These are phyloP conservation scores for Cuniculus paca DNA, from an alignment of 2,797 vertebrate genomes.

Conservation along the genomic window DNA sequence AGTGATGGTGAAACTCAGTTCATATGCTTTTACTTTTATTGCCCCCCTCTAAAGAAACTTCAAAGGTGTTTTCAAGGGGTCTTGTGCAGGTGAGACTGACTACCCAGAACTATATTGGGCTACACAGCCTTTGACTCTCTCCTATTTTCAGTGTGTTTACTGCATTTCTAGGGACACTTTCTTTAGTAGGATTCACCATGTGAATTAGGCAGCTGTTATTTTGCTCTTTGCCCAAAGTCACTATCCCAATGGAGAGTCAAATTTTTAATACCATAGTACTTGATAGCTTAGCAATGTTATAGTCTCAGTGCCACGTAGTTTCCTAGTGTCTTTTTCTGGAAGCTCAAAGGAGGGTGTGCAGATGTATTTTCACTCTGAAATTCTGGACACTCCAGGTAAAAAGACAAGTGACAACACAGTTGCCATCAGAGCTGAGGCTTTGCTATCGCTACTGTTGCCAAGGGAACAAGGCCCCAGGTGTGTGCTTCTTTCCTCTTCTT, in stretches of 20 bases:
- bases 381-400: not conserved
- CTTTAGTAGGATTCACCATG: not conserved
- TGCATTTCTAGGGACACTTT: not conserved
- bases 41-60: not conserved
- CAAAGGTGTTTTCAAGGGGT: not conserved
- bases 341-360: not conserved
- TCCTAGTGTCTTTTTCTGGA: not conserved
- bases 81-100: not conserved
- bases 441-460: not conserved
- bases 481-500: slow-evolving; percentile 30
- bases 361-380: not conserved
- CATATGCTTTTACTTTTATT: not conserved
- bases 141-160: not conserved
- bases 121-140: not conserved
- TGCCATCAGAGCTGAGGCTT: not conserved
- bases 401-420: not conserved
- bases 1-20: not conserved
- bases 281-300: not conserved
- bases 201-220: not conserved
- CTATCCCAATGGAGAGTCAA: not conserved
- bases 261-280: not conserved
- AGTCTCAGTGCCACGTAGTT: not conserved
- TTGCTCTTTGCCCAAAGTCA: not conserved
- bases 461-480: not conserved
- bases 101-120: not conserved